Evolutionary conservation across 2,888 invertebrate species (phyloP).

Genomic region (Lepetodrilus schrolli): DNA sequence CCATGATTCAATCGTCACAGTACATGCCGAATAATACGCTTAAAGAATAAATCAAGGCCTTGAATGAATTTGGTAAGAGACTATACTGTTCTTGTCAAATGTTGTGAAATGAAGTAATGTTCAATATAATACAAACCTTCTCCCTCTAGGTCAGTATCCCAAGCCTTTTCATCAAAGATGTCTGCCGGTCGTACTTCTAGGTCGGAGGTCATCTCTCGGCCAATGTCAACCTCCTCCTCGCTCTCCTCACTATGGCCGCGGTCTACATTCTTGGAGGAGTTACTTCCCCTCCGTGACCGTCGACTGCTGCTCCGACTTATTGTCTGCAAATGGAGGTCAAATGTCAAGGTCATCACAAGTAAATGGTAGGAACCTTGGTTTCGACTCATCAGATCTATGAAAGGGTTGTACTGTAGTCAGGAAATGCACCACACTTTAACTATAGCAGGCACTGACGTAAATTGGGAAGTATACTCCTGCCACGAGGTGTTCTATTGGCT

Average conservation of each 20-base stretch:
- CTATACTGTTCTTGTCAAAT: not conserved
- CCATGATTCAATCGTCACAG: no score
- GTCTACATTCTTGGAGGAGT: conserved; percentile 45
- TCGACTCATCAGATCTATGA: no score
- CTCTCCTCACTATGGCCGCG: conserved; percentile 56
- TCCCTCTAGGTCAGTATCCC: conserved; percentile 72
- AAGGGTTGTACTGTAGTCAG: no score
- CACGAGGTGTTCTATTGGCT: no score
- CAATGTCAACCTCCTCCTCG: conserved; percentile 52
- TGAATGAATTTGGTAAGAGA: not conserved
- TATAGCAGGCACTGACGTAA: no score
- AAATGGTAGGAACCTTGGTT: no score
- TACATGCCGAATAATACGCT: no score
- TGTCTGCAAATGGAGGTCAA: conserved; percentile 59
- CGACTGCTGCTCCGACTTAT: conserved; percentile 62
- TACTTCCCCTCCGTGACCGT: conserved; percentile 56
- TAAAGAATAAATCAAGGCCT: not conserved
- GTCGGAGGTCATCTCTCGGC: conserved; percentile 45
- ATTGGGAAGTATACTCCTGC: no score
- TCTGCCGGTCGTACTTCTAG: conserved; percentile 54
- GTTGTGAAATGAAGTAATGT: not conserved
- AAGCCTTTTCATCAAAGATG: conserved; percentile 67
- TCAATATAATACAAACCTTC: conserved; percentile 57
- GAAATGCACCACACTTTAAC: no score
- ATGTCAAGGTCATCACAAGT: no score